phyloP scores from a whole-genome alignment of 2,113 vertebrate species.

The Ceyx cyanopectus region DNA sequence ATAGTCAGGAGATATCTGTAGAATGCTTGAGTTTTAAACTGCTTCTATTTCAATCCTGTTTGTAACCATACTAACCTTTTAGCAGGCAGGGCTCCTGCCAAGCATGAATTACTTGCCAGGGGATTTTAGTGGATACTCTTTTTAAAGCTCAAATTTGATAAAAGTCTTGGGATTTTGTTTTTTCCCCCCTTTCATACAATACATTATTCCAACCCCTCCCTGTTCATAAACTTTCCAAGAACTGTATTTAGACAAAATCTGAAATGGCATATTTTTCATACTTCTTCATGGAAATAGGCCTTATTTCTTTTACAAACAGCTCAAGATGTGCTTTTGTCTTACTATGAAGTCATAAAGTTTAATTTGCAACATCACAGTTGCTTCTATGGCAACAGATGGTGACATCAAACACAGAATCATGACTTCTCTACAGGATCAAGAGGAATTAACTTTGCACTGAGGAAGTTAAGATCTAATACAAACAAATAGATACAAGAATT shows the following conservation, averaged over 20 bases:
- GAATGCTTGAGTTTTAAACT: neutral
- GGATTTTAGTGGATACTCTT: neutral
- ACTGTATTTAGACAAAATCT: neutral
- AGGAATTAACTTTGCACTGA: slow-evolving; percentile 43
- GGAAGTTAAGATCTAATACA: slow-evolving; percentile 63
- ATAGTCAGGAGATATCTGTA: neutral
- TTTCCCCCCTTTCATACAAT: neutral
- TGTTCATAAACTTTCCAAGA: neutral
- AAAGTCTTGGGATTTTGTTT: neutral
- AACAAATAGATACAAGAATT: slow-evolving; percentile 50
- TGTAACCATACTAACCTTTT: neutral
- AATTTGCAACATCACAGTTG: slow-evolving; percentile 42
- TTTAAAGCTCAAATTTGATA: neutral
- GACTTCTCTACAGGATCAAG: slow-evolving; percentile 46
- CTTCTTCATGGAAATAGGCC: neutral
- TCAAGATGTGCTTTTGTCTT: neutral
- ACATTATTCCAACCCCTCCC: neutral
- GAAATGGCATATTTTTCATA: neutral
- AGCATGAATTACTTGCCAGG: neutral
- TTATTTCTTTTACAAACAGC: neutral
- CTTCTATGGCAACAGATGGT: slow-evolving; percentile 62
- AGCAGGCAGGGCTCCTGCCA: neutral
- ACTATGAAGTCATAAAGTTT: slow-evolving; percentile 7
- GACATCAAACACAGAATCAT: slow-evolving; percentile 61
- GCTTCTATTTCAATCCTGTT: neutral